Base-by-base conservation (phyloP, 2,113 vertebrate species). In the Saguinus midas region DNA sequence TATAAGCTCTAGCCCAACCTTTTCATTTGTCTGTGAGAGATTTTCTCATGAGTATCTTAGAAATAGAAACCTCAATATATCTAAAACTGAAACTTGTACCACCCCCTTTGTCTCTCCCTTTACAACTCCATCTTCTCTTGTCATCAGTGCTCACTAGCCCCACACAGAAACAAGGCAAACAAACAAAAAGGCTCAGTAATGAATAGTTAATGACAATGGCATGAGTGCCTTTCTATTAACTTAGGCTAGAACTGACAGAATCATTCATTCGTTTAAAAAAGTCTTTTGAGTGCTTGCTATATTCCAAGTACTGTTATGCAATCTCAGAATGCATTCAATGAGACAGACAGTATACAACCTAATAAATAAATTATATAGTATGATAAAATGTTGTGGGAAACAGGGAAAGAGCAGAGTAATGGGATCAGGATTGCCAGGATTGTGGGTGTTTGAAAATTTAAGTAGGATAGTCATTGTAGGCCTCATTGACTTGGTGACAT, bases 31-130 rank as follows among this genome's bases (percentile, higher is more conserved):
- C 35, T 81, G 12, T 21, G 35, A 89, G 64, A 83, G 91, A 70
- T 50, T 58, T 85, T 89, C 85, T 92, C 40, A 45, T 80, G 50
- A 86, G n/a, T 66, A 70, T 94, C 58, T 70, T 94, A 90, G 64
- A 57, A 78, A 79, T n/a, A 87, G 58, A 82, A 45, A 90, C 25
- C 25, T 92, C 50, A 78, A 1, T 78, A 35, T 82, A 81, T 61
- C 75, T 76, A 70, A 78, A 92, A 82, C 50, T 70, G 37, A 68
- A 82, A 40, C 18, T 52, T 40, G 9, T 57, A 40, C 68, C 27
- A 29, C 58, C 35, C 23, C 48, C 27, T 80, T 86, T 75, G 18
- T 80, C 27, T 13, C 16, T 73, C 75, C 5, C 16, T 78, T 87
- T 76, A 20, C 89, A 92, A 91, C 37, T 97, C 37, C 35, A 16